Evolutionary conservation across 2,888 invertebrate species (phyloP), one percentile per base, ranked within the genome.

Genomic region (Thera britannica): DNA sequence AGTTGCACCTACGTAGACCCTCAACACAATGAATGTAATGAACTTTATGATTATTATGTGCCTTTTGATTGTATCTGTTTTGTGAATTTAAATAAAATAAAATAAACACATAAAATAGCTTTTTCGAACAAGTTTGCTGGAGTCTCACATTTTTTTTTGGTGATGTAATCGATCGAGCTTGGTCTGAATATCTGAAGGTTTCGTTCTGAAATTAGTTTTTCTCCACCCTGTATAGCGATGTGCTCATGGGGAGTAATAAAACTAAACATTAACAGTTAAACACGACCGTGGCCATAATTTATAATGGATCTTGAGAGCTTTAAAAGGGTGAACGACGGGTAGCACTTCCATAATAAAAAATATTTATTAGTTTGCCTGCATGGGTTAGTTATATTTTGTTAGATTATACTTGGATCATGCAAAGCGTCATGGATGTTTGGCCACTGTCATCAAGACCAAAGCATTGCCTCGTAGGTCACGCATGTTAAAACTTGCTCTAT

Each of bases 281-380:
- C 77, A 74, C 72, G 75, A 74, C 75, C 75, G 72, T 74, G 73
- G 85, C 81, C 81, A 85, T 89, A 87, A 87, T 88, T 86, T 85
- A 86, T 87, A 89, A 89, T 88, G 89, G 89, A 81, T 77, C 78
- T 75, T 86, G 82, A 89, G 88, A 87, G 89, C 85, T 88, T 85
- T 87, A 80, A 85, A 87, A 85, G 84, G 80, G 75, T 79, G 77
- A 70, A 69, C 74, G 58, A 71, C 72, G 74, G 74, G 72, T 54
- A 71, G 71, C 71, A 65, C 68, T 68, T 52, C 57, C 58, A 58
- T 62, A 66, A 70, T 72, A 72, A 70, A 70, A 71, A 64, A 59
- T 65, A 66, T 72, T 70, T 69, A 65, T 65, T 64, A 68, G n/a
- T 34, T 55, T 2, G 52, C 52, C 51, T 51, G 52, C 52, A 23